These are phyloP conservation scores for Alcedo atthis DNA, from an alignment of 2,797 vertebrate genomes.

Conservation along the genomic window DNA sequence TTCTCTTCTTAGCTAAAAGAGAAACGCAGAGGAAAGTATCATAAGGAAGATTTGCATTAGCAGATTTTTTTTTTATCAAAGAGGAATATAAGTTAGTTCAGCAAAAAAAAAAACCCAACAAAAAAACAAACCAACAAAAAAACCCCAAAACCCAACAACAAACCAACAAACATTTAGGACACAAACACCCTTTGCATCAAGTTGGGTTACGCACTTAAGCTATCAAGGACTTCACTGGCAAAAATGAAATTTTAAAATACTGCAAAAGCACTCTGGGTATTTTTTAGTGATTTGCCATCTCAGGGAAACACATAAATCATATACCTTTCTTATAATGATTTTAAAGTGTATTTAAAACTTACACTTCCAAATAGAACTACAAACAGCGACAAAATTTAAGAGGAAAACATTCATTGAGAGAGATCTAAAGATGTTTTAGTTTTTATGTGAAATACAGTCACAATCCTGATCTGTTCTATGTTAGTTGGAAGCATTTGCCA, in stretches of 20 bases:
- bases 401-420: background rate
- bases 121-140: no score
- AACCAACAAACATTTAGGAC: background rate
- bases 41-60: background rate
- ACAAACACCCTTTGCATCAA: background rate
- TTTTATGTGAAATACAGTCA: background rate
- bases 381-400: background rate
- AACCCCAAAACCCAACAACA: no score
- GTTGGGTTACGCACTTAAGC: background rate
- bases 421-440: background rate
- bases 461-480: background rate
- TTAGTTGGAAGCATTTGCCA: background rate
- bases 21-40: background rate
- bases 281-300: background rate
- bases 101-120: no score
- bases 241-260: background rate
- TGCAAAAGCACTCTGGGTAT: background rate
- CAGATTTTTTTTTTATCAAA: background rate
- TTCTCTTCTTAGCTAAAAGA: background rate
- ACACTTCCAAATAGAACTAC: background rate
- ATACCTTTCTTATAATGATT: background rate
- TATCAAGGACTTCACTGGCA: background rate
- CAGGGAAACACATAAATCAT: background rate
- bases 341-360: background rate
- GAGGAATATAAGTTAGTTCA: background rate